Evolutionary conservation across 2,113 vertebrate genomes (phyloP).

Genomic region (Acinonyx jubatus): DNA sequence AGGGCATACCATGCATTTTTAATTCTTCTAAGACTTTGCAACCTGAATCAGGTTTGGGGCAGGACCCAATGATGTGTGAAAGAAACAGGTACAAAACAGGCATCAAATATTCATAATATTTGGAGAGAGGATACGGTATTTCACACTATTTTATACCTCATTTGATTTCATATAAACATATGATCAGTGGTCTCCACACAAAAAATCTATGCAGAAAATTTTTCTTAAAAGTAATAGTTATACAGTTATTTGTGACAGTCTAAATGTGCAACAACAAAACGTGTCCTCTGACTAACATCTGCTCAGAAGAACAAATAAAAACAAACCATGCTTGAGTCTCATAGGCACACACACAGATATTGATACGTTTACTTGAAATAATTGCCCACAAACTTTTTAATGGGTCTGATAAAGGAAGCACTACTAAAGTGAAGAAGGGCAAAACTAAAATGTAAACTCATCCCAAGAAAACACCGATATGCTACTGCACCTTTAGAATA

Average conservation of each 20-base stretch:
- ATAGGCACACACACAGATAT: neutral
- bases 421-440: neutral
- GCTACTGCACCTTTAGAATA: neutral
- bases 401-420: neutral
- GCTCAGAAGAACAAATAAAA: neutral
- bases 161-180: neutral
- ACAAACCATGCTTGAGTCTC: neutral
- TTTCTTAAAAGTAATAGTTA: neutral
- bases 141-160: neutral
- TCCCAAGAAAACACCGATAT: neutral
- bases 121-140: neutral
- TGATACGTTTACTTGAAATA: neutral
- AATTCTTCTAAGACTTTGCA: neutral
- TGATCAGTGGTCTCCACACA: neutral
- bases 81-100: neutral
- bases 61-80: neutral
- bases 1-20: neutral
- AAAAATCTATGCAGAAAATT: neutral
- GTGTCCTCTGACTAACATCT: neutral
- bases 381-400: neutral
- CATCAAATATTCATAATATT: neutral
- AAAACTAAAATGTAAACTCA: neutral
- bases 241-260: neutral
- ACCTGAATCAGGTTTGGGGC: neutral
- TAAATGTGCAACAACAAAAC: neutral